These are phyloP conservation scores for Phymanthus crucifer DNA, from an alignment of 92 coral and sea anemone species.

Conservation along the genomic window DNA sequence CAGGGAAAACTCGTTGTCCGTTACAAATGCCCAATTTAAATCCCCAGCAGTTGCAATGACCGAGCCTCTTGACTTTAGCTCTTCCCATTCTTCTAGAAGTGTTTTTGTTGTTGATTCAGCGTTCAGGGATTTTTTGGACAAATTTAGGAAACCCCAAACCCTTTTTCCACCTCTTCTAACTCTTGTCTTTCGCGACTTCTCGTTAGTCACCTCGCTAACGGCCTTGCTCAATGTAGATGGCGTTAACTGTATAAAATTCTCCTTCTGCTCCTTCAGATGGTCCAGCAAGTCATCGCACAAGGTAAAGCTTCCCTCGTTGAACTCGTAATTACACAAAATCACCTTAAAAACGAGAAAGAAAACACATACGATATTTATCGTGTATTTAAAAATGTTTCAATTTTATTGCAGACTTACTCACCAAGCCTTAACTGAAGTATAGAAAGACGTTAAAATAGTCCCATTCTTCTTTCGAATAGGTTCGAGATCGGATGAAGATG, in stretches of 20 bases:
- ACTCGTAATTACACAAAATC: neutral
- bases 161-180: conserved; percentile 11
- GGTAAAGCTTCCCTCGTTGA: neutral
- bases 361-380: neutral
- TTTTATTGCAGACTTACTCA: neutral
- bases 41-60: neutral
- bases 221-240: conserved; percentile 1
- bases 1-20: conserved; percentile 19
- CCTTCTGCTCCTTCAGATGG: neutral
- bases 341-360: neutral
- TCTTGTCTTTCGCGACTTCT: conserved; percentile 10
- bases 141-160: conserved; percentile 18
- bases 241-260: neutral
- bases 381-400: neutral
- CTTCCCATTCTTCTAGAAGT: neutral
- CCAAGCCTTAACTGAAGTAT: conserved; percentile 4
- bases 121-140: neutral
- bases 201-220: neutral
- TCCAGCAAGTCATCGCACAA: neutral
- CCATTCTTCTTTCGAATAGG: conserved; percentile 13
- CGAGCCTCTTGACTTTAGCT: conserved; percentile 7
- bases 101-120: neutral
- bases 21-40: conserved; percentile 18
- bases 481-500: no score
- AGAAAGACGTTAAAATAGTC: neutral